These are phyloP conservation scores for Chironomus riparius DNA, from an alignment of 2,888 invertebrate genomes.

Conservation along the genomic window DNA sequence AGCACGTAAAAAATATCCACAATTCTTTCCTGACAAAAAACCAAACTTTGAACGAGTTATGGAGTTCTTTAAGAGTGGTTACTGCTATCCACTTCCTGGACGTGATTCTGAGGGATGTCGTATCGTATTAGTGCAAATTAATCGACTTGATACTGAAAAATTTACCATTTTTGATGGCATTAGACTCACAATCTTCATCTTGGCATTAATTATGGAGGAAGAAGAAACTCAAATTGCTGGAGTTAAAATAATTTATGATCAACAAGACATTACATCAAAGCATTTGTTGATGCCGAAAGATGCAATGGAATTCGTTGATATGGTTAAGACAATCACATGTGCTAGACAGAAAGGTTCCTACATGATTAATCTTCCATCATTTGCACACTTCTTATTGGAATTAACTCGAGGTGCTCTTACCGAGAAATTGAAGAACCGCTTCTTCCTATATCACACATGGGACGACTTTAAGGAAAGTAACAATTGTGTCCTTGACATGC, in stretches of 20 bases:
- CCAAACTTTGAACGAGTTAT: constrained; percentile 65
- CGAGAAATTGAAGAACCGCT: not conserved
- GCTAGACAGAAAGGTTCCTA: constrained; percentile 1
- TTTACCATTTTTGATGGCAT: constrained; percentile 77
- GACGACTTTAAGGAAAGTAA: constrained; percentile 53
- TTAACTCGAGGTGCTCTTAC: not conserved
- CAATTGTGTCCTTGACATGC: constrained; percentile 60
- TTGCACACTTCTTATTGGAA: constrained; percentile 6
- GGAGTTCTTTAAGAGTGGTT: constrained; percentile 76
- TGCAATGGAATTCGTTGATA: not conserved
- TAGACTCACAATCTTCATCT: constrained; percentile 71
- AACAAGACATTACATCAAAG: not conserved
- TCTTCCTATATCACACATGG: constrained; percentile 44
- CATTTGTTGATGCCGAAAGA: not conserved
- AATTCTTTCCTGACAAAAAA: constrained; percentile 76
- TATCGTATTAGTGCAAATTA: constrained; percentile 70
- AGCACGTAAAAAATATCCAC: constrained; percentile 72
- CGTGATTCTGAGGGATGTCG: constrained; percentile 66
- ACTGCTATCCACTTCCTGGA: constrained; percentile 62
- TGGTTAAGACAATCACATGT: not conserved
- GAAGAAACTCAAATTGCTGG: constrained; percentile 75
- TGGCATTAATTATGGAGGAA: constrained; percentile 75
- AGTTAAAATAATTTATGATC: constrained; percentile 70
- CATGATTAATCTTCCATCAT: not conserved
- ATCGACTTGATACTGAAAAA: constrained; percentile 66